These are phyloP conservation scores for Sigmodon hispidus DNA, from an alignment of 2,113 vertebrate species.

Conservation along the genomic window DNA sequence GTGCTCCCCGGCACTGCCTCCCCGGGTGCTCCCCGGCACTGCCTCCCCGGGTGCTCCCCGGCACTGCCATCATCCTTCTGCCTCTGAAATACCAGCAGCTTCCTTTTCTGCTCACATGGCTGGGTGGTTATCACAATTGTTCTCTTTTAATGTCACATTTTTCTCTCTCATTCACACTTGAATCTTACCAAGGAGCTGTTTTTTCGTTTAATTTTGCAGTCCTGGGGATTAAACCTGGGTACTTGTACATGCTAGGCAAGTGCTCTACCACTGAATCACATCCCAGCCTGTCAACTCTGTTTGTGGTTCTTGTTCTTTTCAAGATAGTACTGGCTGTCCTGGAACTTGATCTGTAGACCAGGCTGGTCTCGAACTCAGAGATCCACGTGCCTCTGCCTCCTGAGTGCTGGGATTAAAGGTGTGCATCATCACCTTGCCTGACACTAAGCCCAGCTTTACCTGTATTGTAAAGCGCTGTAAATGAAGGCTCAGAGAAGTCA, in stretches of 20 bases:
- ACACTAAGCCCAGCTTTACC: not conserved
- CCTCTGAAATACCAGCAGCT: not conserved
- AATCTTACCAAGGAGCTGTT: not conserved
- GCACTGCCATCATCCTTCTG: not conserved
- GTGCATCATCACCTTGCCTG: not conserved
- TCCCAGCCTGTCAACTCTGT: not conserved
- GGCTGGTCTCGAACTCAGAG: not conserved
- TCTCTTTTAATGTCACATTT: not conserved
- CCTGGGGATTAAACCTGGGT: not conserved
- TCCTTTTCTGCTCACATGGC: not conserved
- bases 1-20: no score
- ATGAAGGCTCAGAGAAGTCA: not conserved
- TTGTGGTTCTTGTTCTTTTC: not conserved
- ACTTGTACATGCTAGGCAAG: not conserved
- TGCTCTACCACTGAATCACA: not conserved
- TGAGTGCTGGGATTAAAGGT: not conserved
- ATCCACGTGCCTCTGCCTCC: not conserved
- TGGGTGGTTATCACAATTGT: not conserved
- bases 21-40: not conserved
- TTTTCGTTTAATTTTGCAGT: not conserved
- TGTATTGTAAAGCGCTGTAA: not conserved
- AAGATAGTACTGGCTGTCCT: not conserved
- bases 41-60: not conserved
- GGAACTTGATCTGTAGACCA: not conserved
- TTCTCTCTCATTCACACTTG: not conserved